Conservation (phyloP, 2,888 invertebrate genomes). For the Temnothorax ravouxi region DNA sequence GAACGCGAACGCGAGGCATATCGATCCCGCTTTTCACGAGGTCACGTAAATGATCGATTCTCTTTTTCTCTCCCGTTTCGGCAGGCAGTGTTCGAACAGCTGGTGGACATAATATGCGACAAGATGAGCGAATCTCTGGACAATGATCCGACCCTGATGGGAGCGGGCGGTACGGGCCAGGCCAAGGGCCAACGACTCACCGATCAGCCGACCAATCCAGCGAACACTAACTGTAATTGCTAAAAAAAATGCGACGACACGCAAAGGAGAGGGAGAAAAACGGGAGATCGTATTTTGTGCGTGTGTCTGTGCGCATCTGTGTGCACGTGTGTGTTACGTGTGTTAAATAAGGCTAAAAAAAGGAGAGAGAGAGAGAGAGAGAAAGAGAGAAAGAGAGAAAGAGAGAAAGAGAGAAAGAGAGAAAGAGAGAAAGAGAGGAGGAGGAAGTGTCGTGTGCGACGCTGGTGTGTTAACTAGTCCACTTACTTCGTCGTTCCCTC, state of each 20-base stretch:
- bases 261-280: slow-evolving; percentile 14
- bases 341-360: slow-evolving; percentile 49
- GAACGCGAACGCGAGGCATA: slow-evolving; percentile 7
- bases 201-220: slow-evolving; percentile 95
- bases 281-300: slow-evolving; percentile 59
- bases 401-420: neutral
- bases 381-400: slow-evolving; percentile 41
- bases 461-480: slow-evolving; percentile 41
- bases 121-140: slow-evolving; percentile 99
- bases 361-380: slow-evolving; percentile 50
- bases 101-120: slow-evolving; percentile 99
- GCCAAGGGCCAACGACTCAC: slow-evolving; percentile 95
- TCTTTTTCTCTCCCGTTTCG: slow-evolving; percentile 21
- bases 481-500: slow-evolving; percentile 38
- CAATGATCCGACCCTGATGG: slow-evolving; percentile 96
- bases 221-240: slow-evolving; percentile 95
- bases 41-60: slow-evolving; percentile 44
- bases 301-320: neutral
- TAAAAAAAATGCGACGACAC: slow-evolving; percentile 89
- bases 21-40: slow-evolving; percentile 43
- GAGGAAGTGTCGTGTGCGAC: slow-evolving; percentile 21
- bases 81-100: slow-evolving; percentile 98
- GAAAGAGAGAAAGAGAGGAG: slow-evolving; percentile 40
- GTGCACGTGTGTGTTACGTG: neutral
- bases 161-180: slow-evolving; percentile 88